These are phyloP conservation scores for Brachionus rotundiformis DNA, from an alignment of 1,140 invertebrate species.

Conservation along the genomic window DNA sequence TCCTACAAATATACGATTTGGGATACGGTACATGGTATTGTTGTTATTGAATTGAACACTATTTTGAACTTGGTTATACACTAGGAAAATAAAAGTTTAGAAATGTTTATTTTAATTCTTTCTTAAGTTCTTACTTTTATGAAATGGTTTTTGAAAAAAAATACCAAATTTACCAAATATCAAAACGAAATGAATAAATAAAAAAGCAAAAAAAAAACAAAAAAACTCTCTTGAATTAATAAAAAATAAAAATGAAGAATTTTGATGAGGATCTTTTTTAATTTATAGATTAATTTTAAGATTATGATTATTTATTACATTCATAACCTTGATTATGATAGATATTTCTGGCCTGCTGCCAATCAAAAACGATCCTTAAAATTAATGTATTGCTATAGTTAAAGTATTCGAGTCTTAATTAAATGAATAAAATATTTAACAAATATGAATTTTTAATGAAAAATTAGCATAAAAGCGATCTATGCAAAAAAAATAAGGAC, in stretches of 20 bases:
- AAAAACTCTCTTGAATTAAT: conserved; percentile 4
- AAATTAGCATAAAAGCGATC: too few relatives aligned
- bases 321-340: conserved; percentile 19
- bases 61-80: conserved; percentile 24
- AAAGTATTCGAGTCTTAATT: not conserved
- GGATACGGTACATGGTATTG: conserved; percentile 50
- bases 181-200: conserved; percentile 22
- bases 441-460: not conserved
- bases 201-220: conserved; percentile 21
- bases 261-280: not conserved
- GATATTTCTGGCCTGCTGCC: not conserved
- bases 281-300: conserved; percentile 4
- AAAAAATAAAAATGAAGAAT: conserved; percentile 30
- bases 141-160: not conserved
- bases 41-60: not conserved
- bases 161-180: not conserved
- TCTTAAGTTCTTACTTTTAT: not conserved
- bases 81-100: not conserved
- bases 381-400: not conserved
- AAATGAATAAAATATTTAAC: not conserved
- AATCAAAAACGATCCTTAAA: not conserved
- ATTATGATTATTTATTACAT: not conserved
- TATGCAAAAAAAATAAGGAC: too few relatives aligned
- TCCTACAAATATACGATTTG: conserved; percentile 48
- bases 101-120: not conserved